These are phyloP conservation scores for Corydoras sp. DNA, from an alignment of 2,113 vertebrate species.

Conservation along the genomic window DNA sequence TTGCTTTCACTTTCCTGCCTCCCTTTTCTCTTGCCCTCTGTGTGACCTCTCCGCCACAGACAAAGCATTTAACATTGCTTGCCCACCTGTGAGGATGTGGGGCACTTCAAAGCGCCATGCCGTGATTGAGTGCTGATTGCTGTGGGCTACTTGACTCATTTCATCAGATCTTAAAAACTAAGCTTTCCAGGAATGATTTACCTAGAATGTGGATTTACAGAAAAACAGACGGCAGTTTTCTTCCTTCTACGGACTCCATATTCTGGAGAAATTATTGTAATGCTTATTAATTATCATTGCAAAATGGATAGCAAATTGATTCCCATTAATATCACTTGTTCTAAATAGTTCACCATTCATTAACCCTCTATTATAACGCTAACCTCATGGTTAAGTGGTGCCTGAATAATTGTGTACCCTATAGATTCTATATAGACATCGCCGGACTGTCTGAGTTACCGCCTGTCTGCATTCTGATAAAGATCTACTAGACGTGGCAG, in stretches of 20 bases:
- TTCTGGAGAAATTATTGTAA: not conserved
- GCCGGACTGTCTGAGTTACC: too few relatives aligned
- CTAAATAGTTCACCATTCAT: too few relatives aligned
- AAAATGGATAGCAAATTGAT: too few relatives aligned
- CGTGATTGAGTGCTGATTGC: conserved; percentile 62
- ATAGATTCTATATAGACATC: too few relatives aligned
- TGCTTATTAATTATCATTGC: too few relatives aligned
- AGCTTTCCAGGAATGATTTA: conserved; percentile 46
- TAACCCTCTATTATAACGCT: too few relatives aligned
- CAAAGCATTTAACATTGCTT: conserved; percentile 54
- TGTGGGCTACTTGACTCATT: conserved; percentile 57
- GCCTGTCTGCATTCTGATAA: too few relatives aligned
- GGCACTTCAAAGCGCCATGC: conserved; percentile 54
- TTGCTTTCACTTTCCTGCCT: not conserved
- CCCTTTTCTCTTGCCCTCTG: conserved; percentile 48
- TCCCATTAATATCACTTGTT: too few relatives aligned
- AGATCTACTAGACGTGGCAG: too few relatives aligned
- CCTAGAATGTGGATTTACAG: conserved; percentile 26
- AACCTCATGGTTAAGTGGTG: too few relatives aligned
- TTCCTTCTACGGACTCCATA: conserved; percentile 17
- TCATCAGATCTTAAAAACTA: conserved; percentile 49
- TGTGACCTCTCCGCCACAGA: conserved; percentile 56
- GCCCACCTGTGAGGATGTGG: conserved; percentile 58
- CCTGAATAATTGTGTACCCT: too few relatives aligned
- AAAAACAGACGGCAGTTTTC: conserved; percentile 22